These are phyloP conservation scores for Heliconius erato DNA, from an alignment of 2,888 invertebrate species.

Conservation along the genomic window DNA sequence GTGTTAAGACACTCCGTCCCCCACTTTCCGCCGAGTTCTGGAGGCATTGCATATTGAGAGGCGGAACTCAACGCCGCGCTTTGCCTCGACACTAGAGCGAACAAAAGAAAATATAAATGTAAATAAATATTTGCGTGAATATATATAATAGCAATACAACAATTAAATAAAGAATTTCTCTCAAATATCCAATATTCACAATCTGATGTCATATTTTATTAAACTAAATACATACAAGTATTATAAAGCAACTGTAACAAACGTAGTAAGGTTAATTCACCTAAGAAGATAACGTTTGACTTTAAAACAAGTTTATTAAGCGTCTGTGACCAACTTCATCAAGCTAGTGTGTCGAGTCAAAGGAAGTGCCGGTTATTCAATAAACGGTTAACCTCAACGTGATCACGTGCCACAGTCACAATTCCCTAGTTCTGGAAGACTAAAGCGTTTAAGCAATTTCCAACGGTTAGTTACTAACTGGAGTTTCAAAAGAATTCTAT, in stretches of 20 bases:
- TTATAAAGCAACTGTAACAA: background rate
- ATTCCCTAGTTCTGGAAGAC: conserved; percentile 31
- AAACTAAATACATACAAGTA: background rate
- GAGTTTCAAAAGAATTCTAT: conserved; percentile 21
- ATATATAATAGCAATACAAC: too few relatives aligned
- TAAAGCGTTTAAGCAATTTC: conserved; percentile 32
- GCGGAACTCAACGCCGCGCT: too few relatives aligned
- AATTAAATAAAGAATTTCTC: too few relatives aligned
- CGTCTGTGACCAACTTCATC: conserved; percentile 31
- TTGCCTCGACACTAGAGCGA: too few relatives aligned
- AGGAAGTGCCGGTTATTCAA: conserved; percentile 37
- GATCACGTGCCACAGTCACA: conserved; percentile 34
- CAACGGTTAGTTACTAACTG: conserved; percentile 23
- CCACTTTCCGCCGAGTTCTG: too few relatives aligned
- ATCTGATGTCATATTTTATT: too few relatives aligned
- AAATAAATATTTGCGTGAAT: too few relatives aligned
- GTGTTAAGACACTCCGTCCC: too few relatives aligned
- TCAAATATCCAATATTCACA: too few relatives aligned
- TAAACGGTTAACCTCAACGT: conserved; percentile 37
- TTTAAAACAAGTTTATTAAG: conserved; percentile 25
- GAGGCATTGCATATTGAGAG: too few relatives aligned
- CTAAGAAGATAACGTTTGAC: background rate
- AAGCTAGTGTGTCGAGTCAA: conserved; percentile 26
- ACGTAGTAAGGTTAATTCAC: background rate
- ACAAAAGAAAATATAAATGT: too few relatives aligned